phyloP scores from a whole-genome alignment of 2,797 vertebrate genomes.

The Esox lucius region DNA sequence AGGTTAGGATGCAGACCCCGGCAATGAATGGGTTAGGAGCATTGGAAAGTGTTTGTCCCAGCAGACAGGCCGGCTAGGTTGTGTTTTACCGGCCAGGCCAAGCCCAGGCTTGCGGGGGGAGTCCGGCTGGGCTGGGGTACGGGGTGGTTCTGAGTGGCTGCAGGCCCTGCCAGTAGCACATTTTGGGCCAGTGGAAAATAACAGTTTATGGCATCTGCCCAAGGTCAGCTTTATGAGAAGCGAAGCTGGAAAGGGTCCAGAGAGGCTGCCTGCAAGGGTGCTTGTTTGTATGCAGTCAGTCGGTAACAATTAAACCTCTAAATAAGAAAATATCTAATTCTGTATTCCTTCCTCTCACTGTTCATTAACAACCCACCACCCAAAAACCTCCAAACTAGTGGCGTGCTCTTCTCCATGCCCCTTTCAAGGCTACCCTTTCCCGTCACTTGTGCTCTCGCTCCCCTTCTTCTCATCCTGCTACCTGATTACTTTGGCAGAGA shows the following conservation, averaged over 20 bases:
- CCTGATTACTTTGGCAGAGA: conserved; percentile 29
- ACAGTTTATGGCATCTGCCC: conserved; percentile 74
- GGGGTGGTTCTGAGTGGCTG: conserved; percentile 53
- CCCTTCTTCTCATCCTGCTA: conserved; percentile 59
- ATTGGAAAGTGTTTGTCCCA: conserved; percentile 2
- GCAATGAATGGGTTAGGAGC: neutral
- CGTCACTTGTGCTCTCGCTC: conserved; percentile 51
- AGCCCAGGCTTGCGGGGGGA: conserved; percentile 30
- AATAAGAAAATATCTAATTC: conserved; percentile 64
- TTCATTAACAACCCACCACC: conserved; percentile 29
- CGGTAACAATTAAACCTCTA: conserved; percentile 68
- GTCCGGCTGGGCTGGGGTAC: conserved; percentile 12
- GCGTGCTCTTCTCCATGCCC: conserved; percentile 39
- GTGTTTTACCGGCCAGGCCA: conserved; percentile 42
- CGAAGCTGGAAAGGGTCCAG: conserved; percentile 72
- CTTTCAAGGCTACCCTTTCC: conserved; percentile 53
- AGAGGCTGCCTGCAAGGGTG: conserved; percentile 62
- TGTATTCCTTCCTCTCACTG: conserved; percentile 53
- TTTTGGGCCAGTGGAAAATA: conserved; percentile 71
- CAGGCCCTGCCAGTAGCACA: conserved; percentile 68
- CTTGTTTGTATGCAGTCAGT: conserved; percentile 71
- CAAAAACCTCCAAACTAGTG: conserved; percentile 37
- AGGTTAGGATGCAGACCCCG: no score
- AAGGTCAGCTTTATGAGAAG: conserved; percentile 74
- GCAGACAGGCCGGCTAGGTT: conserved; percentile 50